phyloP scores from a whole-genome alignment of 1,140 invertebrate species.

The Lepidurus packardi region DNA sequence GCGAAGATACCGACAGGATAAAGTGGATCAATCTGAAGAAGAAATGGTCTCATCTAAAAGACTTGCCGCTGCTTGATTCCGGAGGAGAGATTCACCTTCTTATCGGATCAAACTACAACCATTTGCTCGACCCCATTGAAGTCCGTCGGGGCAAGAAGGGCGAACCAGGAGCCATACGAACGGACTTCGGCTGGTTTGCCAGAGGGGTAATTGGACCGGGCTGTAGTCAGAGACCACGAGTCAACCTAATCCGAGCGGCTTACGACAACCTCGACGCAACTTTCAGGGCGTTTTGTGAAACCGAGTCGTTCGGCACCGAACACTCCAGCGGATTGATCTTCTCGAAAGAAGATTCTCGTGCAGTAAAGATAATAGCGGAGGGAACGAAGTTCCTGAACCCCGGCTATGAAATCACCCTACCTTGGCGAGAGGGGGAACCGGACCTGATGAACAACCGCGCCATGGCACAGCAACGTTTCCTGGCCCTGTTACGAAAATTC shows the following conservation, averaged over 20 bases:
- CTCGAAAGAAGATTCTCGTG: neutral
- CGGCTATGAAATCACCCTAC: too few species aligned
- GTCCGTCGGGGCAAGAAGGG: neutral
- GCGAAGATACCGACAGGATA: neutral
- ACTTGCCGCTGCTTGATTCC: neutral
- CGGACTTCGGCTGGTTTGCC: neutral
- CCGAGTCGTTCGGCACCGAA: slow-evolving; percentile 28
- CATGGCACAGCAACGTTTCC: too few species aligned
- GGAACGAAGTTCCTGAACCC: neutral
- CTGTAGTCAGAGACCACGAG: neutral
- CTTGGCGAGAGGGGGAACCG: too few species aligned
- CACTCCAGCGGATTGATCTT: neutral
- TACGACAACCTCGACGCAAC: neutral
- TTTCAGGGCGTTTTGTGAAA: slow-evolving; percentile 20
- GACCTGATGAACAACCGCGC: too few species aligned
- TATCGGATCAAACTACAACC: neutral
- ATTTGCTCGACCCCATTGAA: neutral
- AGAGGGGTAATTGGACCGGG: neutral
- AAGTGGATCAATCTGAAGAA: neutral
- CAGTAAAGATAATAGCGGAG: neutral
- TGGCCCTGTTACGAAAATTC: too few species aligned
- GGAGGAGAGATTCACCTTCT: slow-evolving; percentile 19
- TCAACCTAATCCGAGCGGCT: neutral
- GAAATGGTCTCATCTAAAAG: neutral
- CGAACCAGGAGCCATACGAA: slow-evolving; percentile 2